Conservation (phyloP, 2,888 invertebrate genomes). For the Caenorhabditis sp. region DNA sequence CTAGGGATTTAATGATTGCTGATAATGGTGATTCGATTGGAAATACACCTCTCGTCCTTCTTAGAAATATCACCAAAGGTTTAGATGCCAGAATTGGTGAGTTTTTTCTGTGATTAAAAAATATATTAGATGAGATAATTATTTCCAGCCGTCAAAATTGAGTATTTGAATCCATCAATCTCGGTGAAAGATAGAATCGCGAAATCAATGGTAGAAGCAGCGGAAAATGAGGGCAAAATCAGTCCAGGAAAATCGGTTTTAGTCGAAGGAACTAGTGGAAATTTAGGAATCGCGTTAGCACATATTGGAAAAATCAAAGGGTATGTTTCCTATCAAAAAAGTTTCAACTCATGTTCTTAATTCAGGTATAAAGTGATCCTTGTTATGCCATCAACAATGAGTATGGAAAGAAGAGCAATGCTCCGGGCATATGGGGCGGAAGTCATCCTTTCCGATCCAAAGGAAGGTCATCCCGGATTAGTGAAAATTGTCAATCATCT, state of each 20-base stretch:
- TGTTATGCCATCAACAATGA: constrained; percentile 69
- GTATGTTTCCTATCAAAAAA: neutral
- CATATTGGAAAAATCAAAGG: constrained; percentile 32
- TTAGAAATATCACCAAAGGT: constrained; percentile 58
- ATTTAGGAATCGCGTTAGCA: constrained; percentile 69
- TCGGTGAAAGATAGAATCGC: constrained; percentile 69
- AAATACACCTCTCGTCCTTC: constrained; percentile 61
- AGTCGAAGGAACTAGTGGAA: constrained; percentile 65
- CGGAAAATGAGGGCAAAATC: constrained; percentile 41
- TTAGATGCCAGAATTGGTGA: constrained; percentile 61
- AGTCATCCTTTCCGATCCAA: constrained; percentile 43
- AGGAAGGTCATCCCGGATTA: constrained; percentile 39
- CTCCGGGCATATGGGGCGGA: constrained; percentile 61
- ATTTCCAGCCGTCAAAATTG: constrained; percentile 67
- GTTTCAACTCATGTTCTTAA: too few species aligned
- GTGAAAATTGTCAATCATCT: constrained; percentile 28
- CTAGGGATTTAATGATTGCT: constrained; percentile 35
- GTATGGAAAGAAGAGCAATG: constrained; percentile 62
- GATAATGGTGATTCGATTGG: constrained; percentile 50
- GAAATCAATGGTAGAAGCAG: constrained; percentile 61
- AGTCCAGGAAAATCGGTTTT: constrained; percentile 52
- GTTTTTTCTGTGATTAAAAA: constrained; percentile 1
- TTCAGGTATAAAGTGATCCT: constrained; percentile 66
- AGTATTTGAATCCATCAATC: constrained; percentile 67
- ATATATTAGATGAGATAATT: neutral